A percentile compares a stretch with the other conserved stretches of the same genome.
Conservation (phyloP, 2,888 invertebrate species). For the Eilema depressum region DNA sequence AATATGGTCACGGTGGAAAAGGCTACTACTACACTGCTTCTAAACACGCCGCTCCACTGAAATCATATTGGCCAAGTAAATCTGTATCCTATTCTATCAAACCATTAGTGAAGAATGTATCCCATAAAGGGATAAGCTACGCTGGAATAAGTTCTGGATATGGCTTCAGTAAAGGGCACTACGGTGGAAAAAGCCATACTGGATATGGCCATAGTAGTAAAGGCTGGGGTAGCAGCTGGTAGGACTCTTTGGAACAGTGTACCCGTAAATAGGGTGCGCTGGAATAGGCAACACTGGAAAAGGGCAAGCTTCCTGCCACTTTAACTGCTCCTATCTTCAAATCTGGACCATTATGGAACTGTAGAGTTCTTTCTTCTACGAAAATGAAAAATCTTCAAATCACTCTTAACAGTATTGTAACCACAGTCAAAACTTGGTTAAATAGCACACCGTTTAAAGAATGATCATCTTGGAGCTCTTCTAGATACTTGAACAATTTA, state of each 20-base stretch:
- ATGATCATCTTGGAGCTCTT: background rate
- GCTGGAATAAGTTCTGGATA: background rate
- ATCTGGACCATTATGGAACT: constrained; percentile 30
- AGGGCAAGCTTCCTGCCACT: constrained; percentile 24
- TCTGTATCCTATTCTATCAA: background rate
- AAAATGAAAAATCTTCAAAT: background rate
- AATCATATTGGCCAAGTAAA: background rate
- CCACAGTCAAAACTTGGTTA: background rate
- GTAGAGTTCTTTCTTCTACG: background rate
- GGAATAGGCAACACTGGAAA: background rate
- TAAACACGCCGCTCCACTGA: background rate
- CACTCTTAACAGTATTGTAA: constrained; percentile 37
- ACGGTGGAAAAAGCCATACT: background rate
- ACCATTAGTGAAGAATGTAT: background rate
- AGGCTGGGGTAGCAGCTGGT: background rate
- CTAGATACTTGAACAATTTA: background rate
- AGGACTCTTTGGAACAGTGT: background rate
- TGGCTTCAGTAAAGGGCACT: background rate
- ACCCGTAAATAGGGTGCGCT: background rate
- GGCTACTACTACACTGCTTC: background rate
- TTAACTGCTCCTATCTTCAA: constrained; percentile 33
- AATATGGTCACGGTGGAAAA: background rate
- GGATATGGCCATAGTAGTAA: background rate
- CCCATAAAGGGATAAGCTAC: background rate
- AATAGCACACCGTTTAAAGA: constrained; percentile 22